These are phyloP conservation scores for Leptinotarsa peninsularis DNA, from an alignment of 2,888 invertebrate genomes.

Conservation along the genomic window DNA sequence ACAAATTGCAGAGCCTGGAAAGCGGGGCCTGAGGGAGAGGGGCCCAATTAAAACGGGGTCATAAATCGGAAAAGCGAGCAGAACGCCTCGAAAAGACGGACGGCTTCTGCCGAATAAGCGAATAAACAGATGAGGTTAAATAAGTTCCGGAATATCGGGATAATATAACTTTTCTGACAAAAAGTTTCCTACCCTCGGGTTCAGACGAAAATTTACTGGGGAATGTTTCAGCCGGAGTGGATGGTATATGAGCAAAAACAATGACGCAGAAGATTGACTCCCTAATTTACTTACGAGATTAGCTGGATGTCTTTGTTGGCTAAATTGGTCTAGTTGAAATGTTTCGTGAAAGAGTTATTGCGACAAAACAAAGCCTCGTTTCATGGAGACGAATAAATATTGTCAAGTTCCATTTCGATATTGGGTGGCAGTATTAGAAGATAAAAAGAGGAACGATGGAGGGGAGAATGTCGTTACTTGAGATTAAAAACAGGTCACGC, in stretches of 20 bases:
- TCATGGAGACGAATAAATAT: conserved; percentile 8
- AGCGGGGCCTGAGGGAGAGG: conserved; percentile 48
- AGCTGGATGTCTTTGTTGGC: conserved; percentile 42
- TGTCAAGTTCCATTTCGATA: conserved; percentile 1
- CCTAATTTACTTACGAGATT: conserved; percentile 55
- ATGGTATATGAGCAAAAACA: conserved; percentile 56
- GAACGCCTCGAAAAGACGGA: conserved; percentile 58
- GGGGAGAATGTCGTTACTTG: not conserved
- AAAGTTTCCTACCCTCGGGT: conserved; percentile 54
- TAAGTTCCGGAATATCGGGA: conserved; percentile 58
- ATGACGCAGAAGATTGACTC: conserved; percentile 58
- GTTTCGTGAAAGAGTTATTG: conserved; percentile 53
- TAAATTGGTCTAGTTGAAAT: conserved; percentile 52
- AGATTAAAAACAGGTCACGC: conserved; percentile 2
- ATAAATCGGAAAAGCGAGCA: conserved; percentile 61
- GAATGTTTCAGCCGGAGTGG: conserved; percentile 48
- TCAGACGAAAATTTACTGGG: conserved; percentile 52
- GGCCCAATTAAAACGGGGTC: conserved; percentile 63
- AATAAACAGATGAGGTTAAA: conserved; percentile 61
- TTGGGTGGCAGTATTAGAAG: not conserved
- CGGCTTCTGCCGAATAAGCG: conserved; percentile 60
- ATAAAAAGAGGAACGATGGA: conserved; percentile 2
- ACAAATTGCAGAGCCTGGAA: conserved; percentile 56
- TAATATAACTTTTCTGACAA: conserved; percentile 55
- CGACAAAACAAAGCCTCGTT: conserved; percentile 28